Base-by-base conservation (phyloP, 2,113 vertebrate species). In the Myrmecobius fasciatus region DNA sequence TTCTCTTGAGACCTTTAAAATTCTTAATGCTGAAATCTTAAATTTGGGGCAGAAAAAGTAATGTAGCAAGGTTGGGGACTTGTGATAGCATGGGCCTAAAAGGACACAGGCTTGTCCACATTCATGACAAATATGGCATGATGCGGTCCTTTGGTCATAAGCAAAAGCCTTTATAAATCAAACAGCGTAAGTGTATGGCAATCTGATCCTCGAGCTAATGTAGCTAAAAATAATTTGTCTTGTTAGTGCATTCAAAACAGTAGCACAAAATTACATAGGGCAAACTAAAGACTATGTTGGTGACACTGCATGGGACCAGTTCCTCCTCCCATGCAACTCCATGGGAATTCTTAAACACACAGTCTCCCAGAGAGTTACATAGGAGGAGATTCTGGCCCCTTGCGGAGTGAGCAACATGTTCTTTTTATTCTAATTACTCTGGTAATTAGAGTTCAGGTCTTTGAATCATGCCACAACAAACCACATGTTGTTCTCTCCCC, bases 221-320 rank as follows among this genome's bases (percentile, higher is more conserved):
- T 0, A 0, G 93, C 97, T 97, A 96, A 96, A 97, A 97, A 96
- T 97, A 97, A 91, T 8, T 36, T 89, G 90, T 92, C 95, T 94
- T 3, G 52, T 95, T 96, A 95, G 96, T 96, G 94, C 93, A 96
- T 95, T 97, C 93, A 94, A 92, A 95, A 92, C 95, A 67, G 94
- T 11, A 83, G 93, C 93, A 91, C 12, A 43, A 93, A 92, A 97
- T 96, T 95, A 95, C 97, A 97, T 1, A 93, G 95, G 95, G 91
- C 89, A 56, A 53, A 93, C 94, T 93, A 60, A 93, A 95, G 95
- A 91, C 83, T 93, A 51, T 2, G 95, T 52, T 90, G 52, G 95
- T 1, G 36, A 89, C 93, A 89, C 92, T 0, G 96, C 96, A 94
- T 89, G 96, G 93, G 96, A 95, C 11, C n/a, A 83, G 92, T 89